These are phyloP conservation scores for Neoaliturus tenellus DNA, from an alignment of 2,888 invertebrate species.

Conservation along the genomic window DNA sequence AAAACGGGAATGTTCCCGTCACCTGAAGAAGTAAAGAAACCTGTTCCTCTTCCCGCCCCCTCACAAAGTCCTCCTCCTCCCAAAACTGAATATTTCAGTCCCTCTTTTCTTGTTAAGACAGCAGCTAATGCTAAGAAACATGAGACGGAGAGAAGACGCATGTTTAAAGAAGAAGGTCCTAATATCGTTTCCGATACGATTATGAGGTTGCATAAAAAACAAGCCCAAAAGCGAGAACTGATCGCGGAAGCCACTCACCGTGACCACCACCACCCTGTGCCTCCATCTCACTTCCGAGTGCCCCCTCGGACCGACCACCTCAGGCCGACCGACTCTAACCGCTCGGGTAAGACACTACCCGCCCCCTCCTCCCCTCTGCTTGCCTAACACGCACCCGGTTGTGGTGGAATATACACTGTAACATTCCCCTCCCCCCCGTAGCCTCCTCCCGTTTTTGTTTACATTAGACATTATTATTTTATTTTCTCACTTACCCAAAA, in stretches of 20 bases:
- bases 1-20: slow-evolving; percentile 26
- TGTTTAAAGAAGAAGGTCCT: slow-evolving; percentile 55
- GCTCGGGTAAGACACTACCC: slow-evolving; percentile 61
- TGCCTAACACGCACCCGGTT: slow-evolving; percentile 59
- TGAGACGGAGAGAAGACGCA: slow-evolving; percentile 74
- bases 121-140: slow-evolving; percentile 79
- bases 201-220: slow-evolving; percentile 40
- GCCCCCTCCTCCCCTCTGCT: slow-evolving; percentile 59
- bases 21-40: slow-evolving; percentile 1
- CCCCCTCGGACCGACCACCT: slow-evolving; percentile 69
- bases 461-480: slow-evolving; percentile 59
- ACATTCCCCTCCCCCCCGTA: slow-evolving; percentile 39
- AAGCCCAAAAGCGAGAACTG: slow-evolving; percentile 73
- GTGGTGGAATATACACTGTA: slow-evolving; percentile 55
- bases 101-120: slow-evolving; percentile 79
- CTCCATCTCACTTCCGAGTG: slow-evolving; percentile 63
- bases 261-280: slow-evolving; percentile 73
- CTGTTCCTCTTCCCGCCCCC: slow-evolving; percentile 13
- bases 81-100: slow-evolving; percentile 65
- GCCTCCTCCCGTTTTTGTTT: slow-evolving; percentile 50
- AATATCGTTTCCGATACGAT: slow-evolving; percentile 59
- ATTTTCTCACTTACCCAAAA: slow-evolving; percentile 57
- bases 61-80: slow-evolving; percentile 65
- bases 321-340: slow-evolving; percentile 64
- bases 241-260: slow-evolving; percentile 72